Percentiles rank a stretch among this genome's conserved stretches.
phyloP scores from a whole-genome alignment of 2,888 invertebrate species.

The Tipula vernalis region DNA sequence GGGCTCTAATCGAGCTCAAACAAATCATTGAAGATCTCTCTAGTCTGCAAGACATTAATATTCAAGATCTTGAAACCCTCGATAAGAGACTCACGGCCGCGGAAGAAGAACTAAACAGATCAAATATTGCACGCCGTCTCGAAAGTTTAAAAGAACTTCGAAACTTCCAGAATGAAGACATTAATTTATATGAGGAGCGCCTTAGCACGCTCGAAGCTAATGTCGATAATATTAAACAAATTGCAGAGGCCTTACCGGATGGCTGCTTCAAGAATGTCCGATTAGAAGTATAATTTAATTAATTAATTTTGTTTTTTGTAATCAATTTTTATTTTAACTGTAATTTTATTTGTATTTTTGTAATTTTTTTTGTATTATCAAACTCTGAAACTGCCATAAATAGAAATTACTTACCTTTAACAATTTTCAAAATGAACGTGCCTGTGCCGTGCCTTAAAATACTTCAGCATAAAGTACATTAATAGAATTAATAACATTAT shows the following conservation, averaged over 20 bases:
- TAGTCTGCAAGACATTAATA: conserved; percentile 57
- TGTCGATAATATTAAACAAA: conserved; percentile 71
- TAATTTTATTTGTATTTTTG: background rate
- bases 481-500: background rate
- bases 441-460: background rate
- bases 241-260: conserved; percentile 64
- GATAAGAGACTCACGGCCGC: conserved; percentile 56
- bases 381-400: background rate
- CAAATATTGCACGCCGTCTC: conserved; percentile 64
- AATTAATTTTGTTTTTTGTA: background rate
- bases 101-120: conserved; percentile 54
- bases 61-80: conserved; percentile 24
- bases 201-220: conserved; percentile 55
- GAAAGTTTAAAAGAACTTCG: conserved; percentile 58
- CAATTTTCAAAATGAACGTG: background rate
- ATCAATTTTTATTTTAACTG: background rate
- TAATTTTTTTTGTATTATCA: background rate
- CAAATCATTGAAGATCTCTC: conserved; percentile 64
- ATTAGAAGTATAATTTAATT: conserved; percentile 48
- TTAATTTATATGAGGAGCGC: conserved; percentile 69
- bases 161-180: conserved; percentile 56
- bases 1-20: conserved; percentile 65
- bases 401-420: background rate
- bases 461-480: background rate
- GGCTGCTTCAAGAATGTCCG: conserved; percentile 67